Evolutionary conservation across 2,888 invertebrate genomes (phyloP), one percentile per base, ranked within the genome.

Genomic region (Eremobia ochroleuca): DNA sequence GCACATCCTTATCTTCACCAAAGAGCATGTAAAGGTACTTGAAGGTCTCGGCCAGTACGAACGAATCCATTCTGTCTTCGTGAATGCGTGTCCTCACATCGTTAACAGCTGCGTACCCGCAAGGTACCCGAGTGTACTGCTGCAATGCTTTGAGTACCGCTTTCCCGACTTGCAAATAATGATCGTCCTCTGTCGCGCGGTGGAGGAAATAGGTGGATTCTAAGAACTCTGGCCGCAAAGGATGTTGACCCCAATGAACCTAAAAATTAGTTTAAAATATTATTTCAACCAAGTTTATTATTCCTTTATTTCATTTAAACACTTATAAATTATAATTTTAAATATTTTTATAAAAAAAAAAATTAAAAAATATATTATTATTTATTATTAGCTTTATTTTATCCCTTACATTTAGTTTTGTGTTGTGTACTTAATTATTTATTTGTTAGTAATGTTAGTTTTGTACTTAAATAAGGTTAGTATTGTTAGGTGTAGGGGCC

Each of bases 171-270:
- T 98, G 98, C 79, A 99, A 96, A 93, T 99, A 99, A 94, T 99
- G 99, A 76, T 98, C 98, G 96, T 99, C 99, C 66, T 98, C 98
- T 0, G 99, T 99, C 1, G 99, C 99, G 91, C 98, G 98, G 94
- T 99, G 99, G 28, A 99, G 97, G 94, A 99, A 99, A 94, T 99
- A 99, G 0, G 99, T 99, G 0, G 99, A 99, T 95, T 99, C 99
- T 68, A 99, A 97, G 95, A 99, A 99, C 95, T 99, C 99, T 0
- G 99, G 99, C 59, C 99, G 97, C 5, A 99, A 96, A 2, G 99
- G 99, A 96, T 99, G 99, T 93, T 99, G 99, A 2, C 99, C 99
- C 99, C 99, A 99, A 92, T 99, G 99, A 15, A 99, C 99, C 98
- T 98, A 93, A 55, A 49, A 74, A 37, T 2, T 0, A 1, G 62